Base-by-base conservation (phyloP, 2,797 vertebrate species). In the Glyptemys insculpta region DNA sequence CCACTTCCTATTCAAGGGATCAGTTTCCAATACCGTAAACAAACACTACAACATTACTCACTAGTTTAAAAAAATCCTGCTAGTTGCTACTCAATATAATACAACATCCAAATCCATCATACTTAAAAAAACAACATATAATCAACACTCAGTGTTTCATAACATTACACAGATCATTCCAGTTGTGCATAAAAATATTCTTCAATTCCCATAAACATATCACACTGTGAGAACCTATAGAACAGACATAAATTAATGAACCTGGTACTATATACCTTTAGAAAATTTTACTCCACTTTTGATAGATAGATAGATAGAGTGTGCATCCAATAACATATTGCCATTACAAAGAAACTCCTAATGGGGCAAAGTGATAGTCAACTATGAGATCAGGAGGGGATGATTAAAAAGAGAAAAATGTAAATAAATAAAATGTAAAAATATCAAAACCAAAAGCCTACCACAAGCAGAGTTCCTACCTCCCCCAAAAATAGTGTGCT, bases 391-490 rank as follows among this genome's bases (percentile, higher is more conserved):
- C 80, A 25, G 53, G 50, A 86, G 85, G 53, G 19, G 10, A 37
- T 72, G 65, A 72, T 23, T 23, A 21, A 72, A 68, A 37, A 41
- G 68, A 72, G 82, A 93, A 80, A 11, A 8, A 41, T n/a, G 41
- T 18, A 56, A 9, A 16, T n/a, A 83, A 83, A 88, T 83, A 83
- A 91, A 0, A 9, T 1, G 2, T 10, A 83, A 96, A 89, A 27
- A 81, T 14, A 41, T 31, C 81, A 93, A 93, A 79, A 65, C 88
- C 95, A 82, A 95, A 90, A 87, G 53, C 76, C 52, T 81, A 87
- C 47, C 59, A 47, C 23, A 74, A 83, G 74, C 52, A 95, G 83
- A 59, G 25, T 4, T 18, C 37, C 84, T 44, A 62, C 72, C 62
- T 80, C 90, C 78, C 78, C 83, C 47, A 3, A 68, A 68, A 68